Percentiles rank a stretch among this genome's conserved stretches.
Evolutionary conservation across 2,797 vertebrate species (phyloP).

Genomic region (Sarcophilus harrisii): DNA sequence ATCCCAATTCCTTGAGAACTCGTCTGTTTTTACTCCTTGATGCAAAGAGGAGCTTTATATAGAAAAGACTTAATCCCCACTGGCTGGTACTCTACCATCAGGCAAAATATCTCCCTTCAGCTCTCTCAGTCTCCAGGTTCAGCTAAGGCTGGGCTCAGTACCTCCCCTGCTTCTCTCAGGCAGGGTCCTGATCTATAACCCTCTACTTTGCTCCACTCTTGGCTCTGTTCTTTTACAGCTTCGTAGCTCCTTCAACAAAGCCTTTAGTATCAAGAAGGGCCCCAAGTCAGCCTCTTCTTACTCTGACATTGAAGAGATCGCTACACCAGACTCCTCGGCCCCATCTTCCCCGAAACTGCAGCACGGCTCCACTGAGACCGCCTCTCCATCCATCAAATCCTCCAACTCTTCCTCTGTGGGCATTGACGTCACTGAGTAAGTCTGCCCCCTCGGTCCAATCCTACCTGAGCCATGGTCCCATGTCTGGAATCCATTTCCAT

Average conservation of each 20-base stretch:
- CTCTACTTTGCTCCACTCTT: neutral
- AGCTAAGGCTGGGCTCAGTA: neutral
- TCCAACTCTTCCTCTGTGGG: slow-evolving; percentile 90
- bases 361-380: slow-evolving; percentile 88
- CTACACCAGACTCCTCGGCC: slow-evolving; percentile 95
- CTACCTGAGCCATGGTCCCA: neutral
- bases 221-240: slow-evolving; percentile 86
- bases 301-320: slow-evolving; percentile 97
- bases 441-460: neutral
- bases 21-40: neutral
- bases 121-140: neutral
- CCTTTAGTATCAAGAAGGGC: slow-evolving; percentile 98
- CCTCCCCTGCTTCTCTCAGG: too few relatives aligned
- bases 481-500: neutral
- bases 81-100: neutral
- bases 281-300: slow-evolving; percentile 94
- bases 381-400: slow-evolving; percentile 86
- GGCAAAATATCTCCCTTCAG: neutral
- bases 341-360: slow-evolving; percentile 97
- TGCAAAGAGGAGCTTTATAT: neutral
- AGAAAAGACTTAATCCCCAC: neutral
- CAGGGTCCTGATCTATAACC: slow-evolving; percentile 15
- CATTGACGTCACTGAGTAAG: slow-evolving; percentile 83
- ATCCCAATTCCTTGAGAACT: slow-evolving; percentile 5
- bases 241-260: slow-evolving; percentile 98